phyloP scores from a whole-genome alignment of 1,140 invertebrate species.

The Drosophila kohkoa region DNA sequence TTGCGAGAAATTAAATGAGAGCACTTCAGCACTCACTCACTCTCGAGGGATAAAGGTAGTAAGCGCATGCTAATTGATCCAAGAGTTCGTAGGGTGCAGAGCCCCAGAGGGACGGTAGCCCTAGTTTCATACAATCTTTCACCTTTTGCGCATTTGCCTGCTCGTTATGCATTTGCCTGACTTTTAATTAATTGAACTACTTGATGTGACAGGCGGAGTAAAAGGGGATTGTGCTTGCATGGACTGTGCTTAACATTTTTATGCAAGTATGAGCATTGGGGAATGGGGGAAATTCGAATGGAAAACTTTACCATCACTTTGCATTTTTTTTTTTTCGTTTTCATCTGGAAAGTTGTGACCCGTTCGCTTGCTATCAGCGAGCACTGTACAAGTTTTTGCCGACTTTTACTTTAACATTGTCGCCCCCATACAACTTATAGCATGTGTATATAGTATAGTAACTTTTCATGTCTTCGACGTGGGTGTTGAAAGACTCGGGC shows the following conservation, averaged over 20 bases:
- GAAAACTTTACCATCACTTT: slow-evolving; percentile 50
- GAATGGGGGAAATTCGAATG: slow-evolving; percentile 15
- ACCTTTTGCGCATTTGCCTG: slow-evolving; percentile 10
- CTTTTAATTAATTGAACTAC: slow-evolving; percentile 80
- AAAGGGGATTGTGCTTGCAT: too few relatives aligned
- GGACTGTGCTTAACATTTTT: slow-evolving; percentile 23
- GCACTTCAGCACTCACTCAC: slow-evolving; percentile 5
- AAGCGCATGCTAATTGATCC: slow-evolving; percentile 12
- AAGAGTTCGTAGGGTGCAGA: background rate
- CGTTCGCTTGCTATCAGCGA: slow-evolving; percentile 60
- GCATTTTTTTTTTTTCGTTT: slow-evolving; percentile 21
- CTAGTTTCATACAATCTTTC: background rate
- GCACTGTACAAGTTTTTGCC: slow-evolving; percentile 61
- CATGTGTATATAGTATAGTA: slow-evolving; percentile 38
- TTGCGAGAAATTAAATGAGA: background rate
- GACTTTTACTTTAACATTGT: slow-evolving; percentile 63
- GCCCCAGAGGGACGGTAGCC: background rate
- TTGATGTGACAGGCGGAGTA: slow-evolving; percentile 3
- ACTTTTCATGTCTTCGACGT: slow-evolving; percentile 47
- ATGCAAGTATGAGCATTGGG: background rate
- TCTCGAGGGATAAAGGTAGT: background rate
- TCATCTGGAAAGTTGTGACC: slow-evolving; percentile 61
- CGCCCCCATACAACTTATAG: slow-evolving; percentile 12
- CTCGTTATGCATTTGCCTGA: slow-evolving; percentile 65
- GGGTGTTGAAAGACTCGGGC: slow-evolving; percentile 16